These are phyloP conservation scores for Lophius americanus DNA, from an alignment of 2,797 vertebrate genomes.

Conservation along the genomic window DNA sequence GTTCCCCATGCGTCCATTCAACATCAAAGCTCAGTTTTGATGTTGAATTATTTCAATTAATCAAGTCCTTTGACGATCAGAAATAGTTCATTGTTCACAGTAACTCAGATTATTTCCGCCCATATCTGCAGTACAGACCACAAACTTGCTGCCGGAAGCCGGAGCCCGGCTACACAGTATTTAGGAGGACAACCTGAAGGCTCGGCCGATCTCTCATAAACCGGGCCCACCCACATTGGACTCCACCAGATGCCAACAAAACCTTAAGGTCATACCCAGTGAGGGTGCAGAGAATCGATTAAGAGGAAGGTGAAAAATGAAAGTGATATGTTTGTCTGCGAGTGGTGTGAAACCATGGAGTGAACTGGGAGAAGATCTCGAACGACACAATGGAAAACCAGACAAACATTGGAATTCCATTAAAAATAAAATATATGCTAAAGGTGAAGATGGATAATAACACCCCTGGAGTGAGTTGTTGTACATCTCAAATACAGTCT, in stretches of 20 bases:
- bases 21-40: too few species aligned
- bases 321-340: background rate
- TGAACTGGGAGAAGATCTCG: background rate
- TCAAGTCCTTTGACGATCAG: background rate
- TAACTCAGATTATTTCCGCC: background rate
- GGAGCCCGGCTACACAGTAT: slow-evolving; percentile 19
- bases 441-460: too few species aligned
- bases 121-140: slow-evolving; percentile 6
- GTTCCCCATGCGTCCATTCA: too few species aligned
- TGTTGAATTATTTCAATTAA: too few species aligned
- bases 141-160: slow-evolving; percentile 37
- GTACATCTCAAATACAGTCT: too few species aligned
- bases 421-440: too few species aligned
- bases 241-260: slow-evolving; percentile 15
- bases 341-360: background rate
- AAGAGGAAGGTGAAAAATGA: background rate
- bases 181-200: slow-evolving; percentile 48
- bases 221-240: slow-evolving; percentile 1
- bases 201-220: slow-evolving; percentile 1
- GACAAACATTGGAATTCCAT: too few species aligned
- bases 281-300: background rate
- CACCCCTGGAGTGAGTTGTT: too few species aligned
- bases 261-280: slow-evolving; percentile 6
- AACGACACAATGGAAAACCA: too few species aligned
- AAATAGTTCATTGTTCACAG: too few species aligned